Percentiles rank a stretch among this genome's conserved stretches.
Evolutionary conservation across 2,888 invertebrate genomes (phyloP).

Genomic region (Eristalis pertinax): DNA sequence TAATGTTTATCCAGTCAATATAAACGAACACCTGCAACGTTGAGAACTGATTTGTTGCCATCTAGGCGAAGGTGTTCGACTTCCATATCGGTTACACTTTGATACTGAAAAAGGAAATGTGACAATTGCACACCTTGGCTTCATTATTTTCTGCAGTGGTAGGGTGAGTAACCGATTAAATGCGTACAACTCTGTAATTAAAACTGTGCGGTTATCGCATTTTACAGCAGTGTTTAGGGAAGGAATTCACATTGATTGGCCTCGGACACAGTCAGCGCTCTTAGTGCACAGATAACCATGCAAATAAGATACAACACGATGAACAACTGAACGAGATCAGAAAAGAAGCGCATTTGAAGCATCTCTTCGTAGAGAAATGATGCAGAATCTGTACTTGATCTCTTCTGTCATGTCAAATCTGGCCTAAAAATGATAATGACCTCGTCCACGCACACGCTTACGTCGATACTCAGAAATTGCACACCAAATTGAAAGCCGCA

Average conservation of each 20-base stretch:
- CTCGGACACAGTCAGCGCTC: not conserved
- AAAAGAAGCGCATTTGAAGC: no score
- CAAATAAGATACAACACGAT: not conserved
- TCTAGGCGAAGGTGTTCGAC: slow-evolving; percentile 41
- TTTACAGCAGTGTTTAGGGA: not conserved
- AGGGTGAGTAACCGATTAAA: not conserved
- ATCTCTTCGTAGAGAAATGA: not conserved
- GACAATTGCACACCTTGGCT: slow-evolving; percentile 2
- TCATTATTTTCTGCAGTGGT: not conserved
- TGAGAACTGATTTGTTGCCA: not conserved
- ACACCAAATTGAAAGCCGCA: not conserved
- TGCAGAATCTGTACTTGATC: not conserved
- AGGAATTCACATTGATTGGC: not conserved
- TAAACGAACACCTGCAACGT: not conserved
- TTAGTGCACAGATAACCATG: not conserved
- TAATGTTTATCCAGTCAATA: not conserved
- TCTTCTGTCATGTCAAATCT: not conserved
- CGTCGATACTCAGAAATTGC: not conserved
- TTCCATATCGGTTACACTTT: slow-evolving; percentile 27
- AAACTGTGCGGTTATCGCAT: not conserved
- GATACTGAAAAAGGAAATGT: slow-evolving; percentile 23
- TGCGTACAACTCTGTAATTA: not conserved
- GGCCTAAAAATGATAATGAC: not conserved
- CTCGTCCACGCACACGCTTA: not conserved
- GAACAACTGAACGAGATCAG: not conserved